Conservation (phyloP, 2,113 vertebrate species). For the Daboia siamensis region DNA sequence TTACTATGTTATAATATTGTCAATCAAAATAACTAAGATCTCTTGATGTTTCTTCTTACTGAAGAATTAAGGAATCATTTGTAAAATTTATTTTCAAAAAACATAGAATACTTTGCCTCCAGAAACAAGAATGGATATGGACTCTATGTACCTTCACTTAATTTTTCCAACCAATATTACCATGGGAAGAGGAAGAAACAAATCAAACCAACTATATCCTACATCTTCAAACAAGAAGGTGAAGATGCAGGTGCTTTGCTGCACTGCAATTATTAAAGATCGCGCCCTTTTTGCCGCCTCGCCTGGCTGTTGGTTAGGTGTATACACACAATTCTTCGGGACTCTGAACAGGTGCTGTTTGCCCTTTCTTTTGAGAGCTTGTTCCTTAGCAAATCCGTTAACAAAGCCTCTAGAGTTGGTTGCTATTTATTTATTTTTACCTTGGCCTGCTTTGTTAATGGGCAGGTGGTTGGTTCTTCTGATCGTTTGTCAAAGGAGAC, state of each 20-base stretch:
- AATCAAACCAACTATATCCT: background rate
- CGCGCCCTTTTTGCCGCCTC: background rate
- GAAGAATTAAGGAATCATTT: background rate
- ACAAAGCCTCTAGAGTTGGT: conserved; percentile 26
- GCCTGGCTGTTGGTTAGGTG: conserved; percentile 25
- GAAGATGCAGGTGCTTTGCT: background rate
- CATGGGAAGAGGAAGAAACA: background rate
- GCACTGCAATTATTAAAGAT: background rate
- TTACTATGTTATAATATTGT: background rate
- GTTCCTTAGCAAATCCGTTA: background rate
- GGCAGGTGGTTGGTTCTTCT: conserved; percentile 13
- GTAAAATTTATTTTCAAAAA: background rate
- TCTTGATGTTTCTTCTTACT: background rate
- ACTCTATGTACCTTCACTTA: background rate
- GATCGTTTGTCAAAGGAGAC: conserved; percentile 38
- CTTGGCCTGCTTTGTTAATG: conserved; percentile 26
- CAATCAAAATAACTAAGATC: background rate
- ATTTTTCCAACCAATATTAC: background rate
- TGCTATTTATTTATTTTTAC: conserved; percentile 46
- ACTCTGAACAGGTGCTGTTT: conserved; percentile 54
- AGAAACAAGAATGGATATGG: background rate
- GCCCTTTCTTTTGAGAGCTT: conserved; percentile 18
- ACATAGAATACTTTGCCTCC: background rate
- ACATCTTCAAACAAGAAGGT: background rate
- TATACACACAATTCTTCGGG: conserved; percentile 13